phyloP scores from a whole-genome alignment of 2,797 vertebrate genomes.

The Florisuga fusca region DNA sequence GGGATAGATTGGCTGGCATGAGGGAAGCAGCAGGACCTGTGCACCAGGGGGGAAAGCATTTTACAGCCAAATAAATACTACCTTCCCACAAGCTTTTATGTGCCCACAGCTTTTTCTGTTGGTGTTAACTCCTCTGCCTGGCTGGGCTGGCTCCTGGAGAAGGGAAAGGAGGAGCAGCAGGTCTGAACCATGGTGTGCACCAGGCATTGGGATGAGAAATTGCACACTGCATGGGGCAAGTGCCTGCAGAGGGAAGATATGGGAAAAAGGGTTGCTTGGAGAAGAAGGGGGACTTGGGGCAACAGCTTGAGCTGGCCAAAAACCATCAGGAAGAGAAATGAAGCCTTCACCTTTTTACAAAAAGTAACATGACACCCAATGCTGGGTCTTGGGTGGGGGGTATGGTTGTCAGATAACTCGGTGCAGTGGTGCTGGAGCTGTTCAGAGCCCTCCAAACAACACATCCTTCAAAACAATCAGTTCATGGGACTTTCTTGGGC shows the following conservation, averaged over 20 bases:
- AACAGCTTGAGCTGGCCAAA: neutral
- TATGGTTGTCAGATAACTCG: neutral
- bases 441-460: neutral
- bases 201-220: accelerated
- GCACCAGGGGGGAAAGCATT: neutral
- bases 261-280: neutral
- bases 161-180: neutral
- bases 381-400: neutral
- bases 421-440: neutral
- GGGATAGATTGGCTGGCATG: neutral
- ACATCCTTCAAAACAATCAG: neutral
- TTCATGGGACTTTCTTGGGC: neutral
- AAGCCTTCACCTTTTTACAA: neutral
- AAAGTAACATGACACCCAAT: accelerated
- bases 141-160: neutral
- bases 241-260: neutral
- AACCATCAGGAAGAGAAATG: neutral
- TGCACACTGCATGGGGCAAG: accelerated
- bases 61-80: constrained; percentile 28
- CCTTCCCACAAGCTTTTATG: neutral
- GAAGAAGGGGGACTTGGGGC: neutral
- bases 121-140: neutral
- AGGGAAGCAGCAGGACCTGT: neutral
- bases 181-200: neutral
- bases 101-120: neutral